phyloP scores from a whole-genome alignment of 2,888 invertebrate species.

The Odontocolon sp. region DNA sequence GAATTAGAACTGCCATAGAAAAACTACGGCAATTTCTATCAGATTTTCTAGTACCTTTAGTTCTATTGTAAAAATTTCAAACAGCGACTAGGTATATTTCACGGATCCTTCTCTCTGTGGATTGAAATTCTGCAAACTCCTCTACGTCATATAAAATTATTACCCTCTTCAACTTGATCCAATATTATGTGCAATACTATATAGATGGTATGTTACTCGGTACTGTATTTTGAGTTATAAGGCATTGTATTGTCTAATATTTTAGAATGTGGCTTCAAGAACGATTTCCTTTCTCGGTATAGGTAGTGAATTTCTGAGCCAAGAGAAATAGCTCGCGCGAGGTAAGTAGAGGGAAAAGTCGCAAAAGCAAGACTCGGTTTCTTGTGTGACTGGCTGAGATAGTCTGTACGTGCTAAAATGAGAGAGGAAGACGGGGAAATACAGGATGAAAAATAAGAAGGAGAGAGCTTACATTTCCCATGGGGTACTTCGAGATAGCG shows the following conservation, averaged over 20 bases:
- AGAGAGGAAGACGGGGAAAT: constrained; percentile 25
- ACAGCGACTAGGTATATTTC: no score
- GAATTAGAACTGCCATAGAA: no score
- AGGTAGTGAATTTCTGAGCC: background rate
- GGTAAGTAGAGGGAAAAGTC: constrained; percentile 26
- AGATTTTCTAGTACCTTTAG: no score
- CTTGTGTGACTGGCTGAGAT: constrained; percentile 56
- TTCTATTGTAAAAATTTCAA: no score
- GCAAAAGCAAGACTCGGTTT: constrained; percentile 57
- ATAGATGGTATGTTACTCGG: background rate
- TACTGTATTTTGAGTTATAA: background rate
- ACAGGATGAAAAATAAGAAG: constrained; percentile 59
- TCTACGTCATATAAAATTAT: constrained; percentile 13
- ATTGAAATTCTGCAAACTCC: no score
- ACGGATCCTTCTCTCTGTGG: no score
- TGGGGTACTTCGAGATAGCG: constrained; percentile 66
- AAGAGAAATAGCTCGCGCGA: background rate
- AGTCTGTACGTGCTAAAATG: constrained; percentile 25
- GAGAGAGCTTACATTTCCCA: constrained; percentile 67
- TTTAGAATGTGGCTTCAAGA: background rate
- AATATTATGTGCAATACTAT: background rate
- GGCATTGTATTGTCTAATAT: background rate
- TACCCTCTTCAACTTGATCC: constrained; percentile 19
- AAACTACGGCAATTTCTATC: no score
- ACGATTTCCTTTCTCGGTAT: background rate